Evolutionary conservation across 2,113 vertebrate species (phyloP).

Genomic region (Cichladusa arquata): DNA sequence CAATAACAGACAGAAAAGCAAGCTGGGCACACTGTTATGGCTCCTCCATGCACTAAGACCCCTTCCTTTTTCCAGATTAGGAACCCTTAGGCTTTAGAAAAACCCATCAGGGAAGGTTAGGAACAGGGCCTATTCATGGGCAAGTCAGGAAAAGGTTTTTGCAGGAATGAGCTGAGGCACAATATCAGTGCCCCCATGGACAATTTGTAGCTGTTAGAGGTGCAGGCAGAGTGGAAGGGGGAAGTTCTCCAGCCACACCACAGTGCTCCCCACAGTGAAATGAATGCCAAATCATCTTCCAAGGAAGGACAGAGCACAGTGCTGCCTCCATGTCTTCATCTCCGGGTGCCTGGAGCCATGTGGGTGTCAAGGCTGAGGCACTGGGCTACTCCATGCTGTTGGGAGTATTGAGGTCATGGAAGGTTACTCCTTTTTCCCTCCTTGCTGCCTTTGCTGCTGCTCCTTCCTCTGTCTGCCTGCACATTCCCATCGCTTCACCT

Average conservation of each 20-base stretch:
- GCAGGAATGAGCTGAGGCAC: background rate
- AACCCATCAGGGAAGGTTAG: background rate
- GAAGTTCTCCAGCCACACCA: background rate
- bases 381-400: rapidly evolving
- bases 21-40: background rate
- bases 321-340: rapidly evolving
- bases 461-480: background rate
- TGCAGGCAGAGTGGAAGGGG: background rate
- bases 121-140: rapidly evolving
- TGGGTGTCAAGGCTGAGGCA: background rate
- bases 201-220: background rate
- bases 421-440: background rate
- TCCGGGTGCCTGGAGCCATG: background rate
- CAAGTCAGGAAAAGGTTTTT: background rate
- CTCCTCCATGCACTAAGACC: rapidly evolving
- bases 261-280: background rate
- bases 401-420: background rate
- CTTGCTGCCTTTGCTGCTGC: background rate
- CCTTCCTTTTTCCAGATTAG: background rate
- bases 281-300: background rate
- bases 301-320: background rate
- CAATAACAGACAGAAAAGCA: background rate
- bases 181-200: rapidly evolving
- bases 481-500: background rate
- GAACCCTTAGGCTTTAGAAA: background rate